Evolutionary conservation across 2,113 vertebrate species (phyloP), one percentile per base, ranked within the genome.

Genomic region (Neodontobutis hainanensis): DNA sequence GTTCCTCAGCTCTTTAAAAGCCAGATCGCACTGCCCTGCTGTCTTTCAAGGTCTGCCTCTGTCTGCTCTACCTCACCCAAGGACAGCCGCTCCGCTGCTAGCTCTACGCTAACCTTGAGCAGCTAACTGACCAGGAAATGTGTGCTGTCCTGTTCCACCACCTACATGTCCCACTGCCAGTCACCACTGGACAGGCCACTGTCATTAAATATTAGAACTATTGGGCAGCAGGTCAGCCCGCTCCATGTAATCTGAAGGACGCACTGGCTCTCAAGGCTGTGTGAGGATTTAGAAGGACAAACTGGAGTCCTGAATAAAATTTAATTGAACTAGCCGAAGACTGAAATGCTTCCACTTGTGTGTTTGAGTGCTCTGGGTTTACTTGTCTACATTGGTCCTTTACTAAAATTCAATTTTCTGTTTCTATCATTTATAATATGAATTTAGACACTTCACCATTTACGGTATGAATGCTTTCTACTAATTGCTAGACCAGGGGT

Each of bases 81-180:
- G 94, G 94, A 96, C 94, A 94, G 87, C 81, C 55, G 50, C 89
- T 81, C 78, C 47, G 65, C 77, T 73, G 67, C 70, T 90, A 87
- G 92, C 93, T 93, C 91, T 77, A 87, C 73, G 91, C 91, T 55
- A 91, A 92, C 95, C 95, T 95, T 96, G 94, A 94, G 92, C 84
- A 81, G 89, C 94, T 94, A 93, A 93, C 94, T 94, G 94, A 92
- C 92, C 92, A 87, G 92, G 92, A 92, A 95, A 94, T 92, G 93
- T 93, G 94, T 90, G 93, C 92, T 94, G 84, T 85, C 77, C 94
- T 88, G 52, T 87, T 74, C 76, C 63, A 63, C 69, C 73, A 61
- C 72, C 74, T 60, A 73, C 69, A 80, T 81, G 72, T 88, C 92
- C 93, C 92, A 86, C 93, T 94, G 94, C 94, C 95, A 94, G 91